Base-by-base conservation (phyloP, 2,888 invertebrate genomes). In the Andrena minutula region DNA sequence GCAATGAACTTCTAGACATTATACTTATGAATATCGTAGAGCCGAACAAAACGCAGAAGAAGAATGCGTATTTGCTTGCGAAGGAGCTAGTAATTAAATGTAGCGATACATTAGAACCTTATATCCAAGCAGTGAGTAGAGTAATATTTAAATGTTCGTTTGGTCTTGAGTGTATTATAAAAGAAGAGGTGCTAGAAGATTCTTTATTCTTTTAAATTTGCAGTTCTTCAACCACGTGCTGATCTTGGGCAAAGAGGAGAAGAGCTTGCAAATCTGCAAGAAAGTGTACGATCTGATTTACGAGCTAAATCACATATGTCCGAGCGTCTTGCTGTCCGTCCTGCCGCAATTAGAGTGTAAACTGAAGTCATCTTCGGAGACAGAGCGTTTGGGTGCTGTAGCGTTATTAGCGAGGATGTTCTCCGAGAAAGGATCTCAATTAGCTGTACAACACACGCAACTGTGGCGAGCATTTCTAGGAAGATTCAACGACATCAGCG, bases 211-310 rank as follows among this genome's bases (percentile, higher is more conserved):
- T 64, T 41, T 26, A n/a, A 35, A 60, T 71, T 94, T 95, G 7
- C 95, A 98, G 97, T 99, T 99, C 94, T 99, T 99, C 95, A 99
- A 99, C 94, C 98, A 98, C 94, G 97, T 98, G 53, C 95, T 99
- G 77, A 98, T 99, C 90, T 95, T 99, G 94, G 99, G 99, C 75
- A 98, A 98, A 94, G 97, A 98, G 92, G 98, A 98, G 92, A 97
- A 96, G 90, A 96, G 95, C 83, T 95, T 97, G 68, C 95, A 96
- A 85, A 98, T 98, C 90, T 96, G 97, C 91, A 95, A 95, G 65
- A 98, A 98, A 95, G 97, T 99, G 51, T 99, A 98, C 94, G 99
- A 99, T 94, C 95, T 99, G 85, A 98, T 99, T 86, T 99, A 99
- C 93, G 99, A 99, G 94, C 94, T 99, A 89, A 98, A 99, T 94